Conservation (phyloP, 2,888 invertebrate genomes). For the Caenorhabditis virilis region DNA sequence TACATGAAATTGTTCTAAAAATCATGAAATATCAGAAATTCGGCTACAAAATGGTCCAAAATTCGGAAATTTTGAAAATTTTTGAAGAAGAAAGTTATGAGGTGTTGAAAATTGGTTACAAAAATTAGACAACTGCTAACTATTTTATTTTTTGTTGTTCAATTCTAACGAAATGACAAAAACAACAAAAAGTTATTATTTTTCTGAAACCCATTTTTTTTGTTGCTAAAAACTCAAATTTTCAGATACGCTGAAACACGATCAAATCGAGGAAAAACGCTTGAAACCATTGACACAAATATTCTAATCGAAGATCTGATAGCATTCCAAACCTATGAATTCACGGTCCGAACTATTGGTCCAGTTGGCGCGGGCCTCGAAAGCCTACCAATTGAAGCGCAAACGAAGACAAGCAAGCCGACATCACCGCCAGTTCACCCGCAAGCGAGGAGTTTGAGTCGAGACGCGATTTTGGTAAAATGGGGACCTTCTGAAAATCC, state of each 20-base stretch:
- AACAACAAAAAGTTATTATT: neutral
- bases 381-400: constrained; percentile 85
- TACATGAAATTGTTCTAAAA: no score
- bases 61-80: neutral
- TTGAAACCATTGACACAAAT: constrained; percentile 38
- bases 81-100: neutral
- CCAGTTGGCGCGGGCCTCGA: constrained; percentile 87
- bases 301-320: constrained; percentile 40
- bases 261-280: constrained; percentile 33
- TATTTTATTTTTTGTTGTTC: no score
- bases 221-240: no score
- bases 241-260: constrained; percentile 47
- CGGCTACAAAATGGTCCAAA: neutral
- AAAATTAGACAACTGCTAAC: no score
- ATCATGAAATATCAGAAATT: neutral
- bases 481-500: constrained; percentile 98
- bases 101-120: neutral
- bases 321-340: constrained; percentile 60
- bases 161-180: neutral
- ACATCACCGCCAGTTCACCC: constrained; percentile 87
- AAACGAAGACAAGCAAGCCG: constrained; percentile 80
- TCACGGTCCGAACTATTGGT: constrained; percentile 71
- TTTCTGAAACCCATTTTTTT: neutral
- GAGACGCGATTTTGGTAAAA: constrained; percentile 90
- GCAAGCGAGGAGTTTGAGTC: constrained; percentile 86